phyloP scores from a whole-genome alignment of 2,797 vertebrate species.

The Decapterus maruadsi region DNA sequence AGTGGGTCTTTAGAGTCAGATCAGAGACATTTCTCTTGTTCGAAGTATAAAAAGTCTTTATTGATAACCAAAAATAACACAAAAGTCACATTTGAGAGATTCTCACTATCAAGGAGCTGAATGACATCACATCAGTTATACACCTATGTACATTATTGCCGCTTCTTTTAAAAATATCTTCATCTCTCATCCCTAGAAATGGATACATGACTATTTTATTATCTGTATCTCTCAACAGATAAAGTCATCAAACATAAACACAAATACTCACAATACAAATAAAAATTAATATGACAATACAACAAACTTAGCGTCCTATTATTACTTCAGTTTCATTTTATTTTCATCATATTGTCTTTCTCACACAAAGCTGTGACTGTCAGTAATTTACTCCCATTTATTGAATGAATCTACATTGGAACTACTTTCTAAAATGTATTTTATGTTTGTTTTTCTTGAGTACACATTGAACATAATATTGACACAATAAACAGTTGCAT shows the following conservation, averaged over 20 bases:
- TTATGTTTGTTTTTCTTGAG: slow-evolving; percentile 16
- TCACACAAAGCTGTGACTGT: slow-evolving; percentile 16
- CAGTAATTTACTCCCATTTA: background rate
- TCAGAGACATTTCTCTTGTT: slow-evolving; percentile 12
- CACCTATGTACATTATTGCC: slow-evolving; percentile 78
- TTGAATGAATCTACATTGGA: slow-evolving; percentile 19
- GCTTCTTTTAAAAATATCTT: slow-evolving; percentile 41
- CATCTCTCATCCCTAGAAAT: slow-evolving; percentile 33
- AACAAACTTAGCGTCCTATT: slow-evolving; percentile 7
- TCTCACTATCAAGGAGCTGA: slow-evolving; percentile 37
- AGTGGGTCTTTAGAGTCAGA: background rate
- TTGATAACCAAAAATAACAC: slow-evolving; percentile 73
- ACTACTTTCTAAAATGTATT: slow-evolving; percentile 32
- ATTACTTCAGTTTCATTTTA: background rate
- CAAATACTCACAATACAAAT: slow-evolving; percentile 39
- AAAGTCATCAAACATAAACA: slow-evolving; percentile 16
- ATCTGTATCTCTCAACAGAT: slow-evolving; percentile 26
- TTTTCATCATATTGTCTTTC: slow-evolving; percentile 23
- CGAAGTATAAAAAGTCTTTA: slow-evolving; percentile 80
- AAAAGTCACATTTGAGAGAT: slow-evolving; percentile 55
- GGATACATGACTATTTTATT: slow-evolving; percentile 11
- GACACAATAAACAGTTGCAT: slow-evolving; percentile 20
- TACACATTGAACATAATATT: slow-evolving; percentile 12
- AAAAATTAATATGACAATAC: background rate
- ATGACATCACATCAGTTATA: slow-evolving; percentile 56